Conservation (phyloP, 2,113 vertebrate species). For the Nansenia antarctica region DNA sequence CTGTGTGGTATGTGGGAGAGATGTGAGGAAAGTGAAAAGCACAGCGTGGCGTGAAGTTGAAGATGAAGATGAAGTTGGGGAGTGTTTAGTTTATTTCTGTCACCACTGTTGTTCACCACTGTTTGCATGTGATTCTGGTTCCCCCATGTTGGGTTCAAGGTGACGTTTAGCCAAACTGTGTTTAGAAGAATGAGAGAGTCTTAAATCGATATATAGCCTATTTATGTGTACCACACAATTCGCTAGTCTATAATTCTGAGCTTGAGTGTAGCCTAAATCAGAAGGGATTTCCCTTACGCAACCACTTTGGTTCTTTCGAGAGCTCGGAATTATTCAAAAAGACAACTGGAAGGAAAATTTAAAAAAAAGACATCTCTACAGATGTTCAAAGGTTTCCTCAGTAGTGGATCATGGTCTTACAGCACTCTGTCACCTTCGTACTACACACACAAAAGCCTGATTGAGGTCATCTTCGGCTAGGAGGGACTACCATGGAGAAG, state of each 20-base stretch:
- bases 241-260: slow-evolving; percentile 15
- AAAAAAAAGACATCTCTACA: slow-evolving; percentile 35
- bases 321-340: no score
- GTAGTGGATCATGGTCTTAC: slow-evolving; percentile 18
- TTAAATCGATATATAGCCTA: no score
- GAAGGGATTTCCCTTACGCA: slow-evolving; percentile 39
- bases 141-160: not conserved
- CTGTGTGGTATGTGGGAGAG: not conserved
- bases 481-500: no score
- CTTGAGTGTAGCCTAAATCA: no score
- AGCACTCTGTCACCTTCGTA: no score
- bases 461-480: no score
- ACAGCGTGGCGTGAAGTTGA: not conserved
- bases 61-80: not conserved
- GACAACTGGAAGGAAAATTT: no score
- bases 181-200: not conserved
- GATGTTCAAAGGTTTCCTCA: slow-evolving; percentile 40
- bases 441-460: no score
- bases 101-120: not conserved
- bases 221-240: slow-evolving; percentile 13
- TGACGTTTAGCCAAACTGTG: not conserved
- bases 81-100: not conserved
- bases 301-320: slow-evolving; percentile 31
- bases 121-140: not conserved
- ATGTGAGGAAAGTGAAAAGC: not conserved